Evolutionary conservation across 2,888 invertebrate genomes (phyloP).

Genomic region (Muscina levida): DNA sequence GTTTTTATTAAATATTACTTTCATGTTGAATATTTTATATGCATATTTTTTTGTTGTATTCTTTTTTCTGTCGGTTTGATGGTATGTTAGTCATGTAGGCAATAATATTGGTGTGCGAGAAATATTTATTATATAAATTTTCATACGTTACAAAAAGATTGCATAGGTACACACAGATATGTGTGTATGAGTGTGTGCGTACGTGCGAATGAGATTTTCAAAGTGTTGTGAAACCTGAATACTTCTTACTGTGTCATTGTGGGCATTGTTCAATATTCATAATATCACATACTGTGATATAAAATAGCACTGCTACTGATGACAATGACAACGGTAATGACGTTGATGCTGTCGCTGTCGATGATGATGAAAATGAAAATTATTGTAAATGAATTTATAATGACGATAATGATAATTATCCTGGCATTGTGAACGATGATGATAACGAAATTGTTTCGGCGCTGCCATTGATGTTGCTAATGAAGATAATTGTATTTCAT

Average conservation of each 20-base stretch:
- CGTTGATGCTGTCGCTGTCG: not conserved
- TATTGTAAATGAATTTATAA: not conserved
- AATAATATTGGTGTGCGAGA: not conserved
- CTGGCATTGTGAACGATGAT: not conserved
- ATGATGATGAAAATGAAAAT: not conserved
- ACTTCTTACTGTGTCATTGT: not conserved
- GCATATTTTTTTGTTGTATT: slow-evolving; percentile 3
- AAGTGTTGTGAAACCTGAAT: too few species aligned
- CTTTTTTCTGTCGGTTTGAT: too few species aligned
- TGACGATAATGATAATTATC: not conserved
- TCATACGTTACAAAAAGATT: too few species aligned
- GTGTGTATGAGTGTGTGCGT: not conserved
- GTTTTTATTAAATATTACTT: too few species aligned
- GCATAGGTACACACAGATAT: too few species aligned
- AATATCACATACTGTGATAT: slow-evolving; percentile 25
- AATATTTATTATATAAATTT: not conserved
- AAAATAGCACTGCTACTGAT: slow-evolving; percentile 37
- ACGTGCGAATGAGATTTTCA: not conserved
- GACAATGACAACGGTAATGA: not conserved
- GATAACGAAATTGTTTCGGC: not conserved
- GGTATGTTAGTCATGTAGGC: too few species aligned
- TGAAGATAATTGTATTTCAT: too few species aligned
- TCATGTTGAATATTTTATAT: too few species aligned
- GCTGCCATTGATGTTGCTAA: not conserved
- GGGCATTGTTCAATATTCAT: slow-evolving; percentile 22